A percentile compares a stretch with the other conserved stretches of the same genome.
Evolutionary conservation across 2,888 invertebrate species (phyloP).

Genomic region (Caenorhabditis sulstoni): DNA sequence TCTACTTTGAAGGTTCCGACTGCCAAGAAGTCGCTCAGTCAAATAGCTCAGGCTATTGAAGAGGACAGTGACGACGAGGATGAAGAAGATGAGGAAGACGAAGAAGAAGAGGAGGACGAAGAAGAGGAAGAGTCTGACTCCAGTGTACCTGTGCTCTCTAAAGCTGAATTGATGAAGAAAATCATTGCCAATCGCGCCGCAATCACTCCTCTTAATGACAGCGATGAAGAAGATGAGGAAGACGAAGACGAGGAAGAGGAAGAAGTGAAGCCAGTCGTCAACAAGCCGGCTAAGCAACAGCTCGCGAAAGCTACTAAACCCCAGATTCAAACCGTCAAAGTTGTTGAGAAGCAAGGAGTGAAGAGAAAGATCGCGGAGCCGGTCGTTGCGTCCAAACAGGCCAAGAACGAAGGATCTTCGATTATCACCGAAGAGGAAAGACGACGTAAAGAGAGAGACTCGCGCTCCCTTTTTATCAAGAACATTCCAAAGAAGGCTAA

Average conservation of each 20-base stretch:
- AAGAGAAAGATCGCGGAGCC: conserved; percentile 65
- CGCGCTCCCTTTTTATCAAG: conserved; percentile 71
- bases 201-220: conserved; percentile 8
- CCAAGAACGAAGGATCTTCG: conserved; percentile 27
- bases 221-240: conserved; percentile 53
- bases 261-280: conserved; percentile 22
- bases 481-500: conserved; percentile 66
- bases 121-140: conserved; percentile 43
- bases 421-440: conserved; percentile 70
- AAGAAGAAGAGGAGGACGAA: conserved; percentile 48
- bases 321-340: not conserved
- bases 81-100: conserved; percentile 65
- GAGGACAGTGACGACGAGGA: conserved; percentile 57
- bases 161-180: conserved; percentile 42
- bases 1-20: conserved; percentile 13
- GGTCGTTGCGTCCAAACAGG: conserved; percentile 35
- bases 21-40: conserved; percentile 19
- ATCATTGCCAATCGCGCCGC: conserved; percentile 46
- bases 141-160: conserved; percentile 39
- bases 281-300: conserved; percentile 11
- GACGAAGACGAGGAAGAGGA: conserved; percentile 59
- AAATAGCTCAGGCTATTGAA: conserved; percentile 41
- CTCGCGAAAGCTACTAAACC: conserved; percentile 10
- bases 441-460: conserved; percentile 69
- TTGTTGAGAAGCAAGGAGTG: conserved; percentile 24